Evolutionary conservation across 2,888 invertebrate genomes (phyloP).

Genomic region (Alcis repandata): DNA sequence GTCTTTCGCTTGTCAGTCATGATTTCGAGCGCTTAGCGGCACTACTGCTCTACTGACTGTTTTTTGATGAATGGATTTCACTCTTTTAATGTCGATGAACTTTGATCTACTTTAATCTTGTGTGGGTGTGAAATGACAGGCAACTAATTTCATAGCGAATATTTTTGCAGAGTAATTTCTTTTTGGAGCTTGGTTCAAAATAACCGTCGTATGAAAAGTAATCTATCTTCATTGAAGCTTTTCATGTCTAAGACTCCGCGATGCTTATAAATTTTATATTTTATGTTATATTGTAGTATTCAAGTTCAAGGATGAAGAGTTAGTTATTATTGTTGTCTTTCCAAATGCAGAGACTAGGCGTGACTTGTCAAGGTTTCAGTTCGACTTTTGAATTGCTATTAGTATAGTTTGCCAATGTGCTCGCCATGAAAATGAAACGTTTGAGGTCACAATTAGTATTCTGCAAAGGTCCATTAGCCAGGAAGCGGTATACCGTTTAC

Average conservation of each 20-base stretch:
- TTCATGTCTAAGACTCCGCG: constrained; percentile 3
- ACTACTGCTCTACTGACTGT: constrained; percentile 75
- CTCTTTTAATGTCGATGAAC: constrained; percentile 79
- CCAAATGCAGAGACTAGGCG: constrained; percentile 26
- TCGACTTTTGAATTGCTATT: constrained; percentile 36
- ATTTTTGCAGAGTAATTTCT: constrained; percentile 50
- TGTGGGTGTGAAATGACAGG: constrained; percentile 75
- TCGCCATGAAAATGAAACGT: constrained; percentile 49
- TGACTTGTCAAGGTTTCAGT: constrained; percentile 40
- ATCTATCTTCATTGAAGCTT: constrained; percentile 15
- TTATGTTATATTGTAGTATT: constrained; percentile 33
- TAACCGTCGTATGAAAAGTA: constrained; percentile 20
- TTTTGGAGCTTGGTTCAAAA: constrained; percentile 40
- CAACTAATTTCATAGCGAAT: constrained; percentile 57
- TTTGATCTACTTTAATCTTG: constrained; percentile 74
- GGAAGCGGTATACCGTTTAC: constrained; percentile 78
- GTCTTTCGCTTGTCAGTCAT: constrained; percentile 70
- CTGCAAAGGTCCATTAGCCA: constrained; percentile 63
- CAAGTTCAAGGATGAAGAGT: constrained; percentile 36
- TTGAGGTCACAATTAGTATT: constrained; percentile 71
- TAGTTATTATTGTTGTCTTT: constrained; percentile 27
- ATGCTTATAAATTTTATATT: constrained; percentile 20
- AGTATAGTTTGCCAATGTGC: constrained; percentile 35
- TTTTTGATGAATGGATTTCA: constrained; percentile 80
- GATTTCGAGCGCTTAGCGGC: constrained; percentile 63